A percentile compares a stretch with the other conserved stretches of the same genome.
phyloP scores from a whole-genome alignment of 1,140 invertebrate species.

The Nixonia krombeini region DNA sequence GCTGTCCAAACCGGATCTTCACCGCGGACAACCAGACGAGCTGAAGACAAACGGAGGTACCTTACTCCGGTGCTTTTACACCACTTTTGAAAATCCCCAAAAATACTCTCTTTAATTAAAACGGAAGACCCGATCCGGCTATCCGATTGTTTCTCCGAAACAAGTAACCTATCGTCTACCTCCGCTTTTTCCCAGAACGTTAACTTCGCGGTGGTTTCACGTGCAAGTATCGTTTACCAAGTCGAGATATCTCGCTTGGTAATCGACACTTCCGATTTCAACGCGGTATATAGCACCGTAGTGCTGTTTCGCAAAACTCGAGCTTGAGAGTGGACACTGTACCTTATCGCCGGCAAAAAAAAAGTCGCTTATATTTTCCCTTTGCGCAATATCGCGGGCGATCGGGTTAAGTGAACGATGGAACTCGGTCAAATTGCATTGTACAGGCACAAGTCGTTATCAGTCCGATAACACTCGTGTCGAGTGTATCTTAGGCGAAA shows the following conservation, averaged over 20 bases:
- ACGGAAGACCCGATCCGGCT: no score
- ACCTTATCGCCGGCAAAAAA: conserved; percentile 26
- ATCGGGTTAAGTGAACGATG: conserved; percentile 37
- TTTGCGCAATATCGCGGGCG: conserved; percentile 25
- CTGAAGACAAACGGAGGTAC: conserved; percentile 80
- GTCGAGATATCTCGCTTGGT: conserved; percentile 1
- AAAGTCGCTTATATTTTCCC: conserved; percentile 36
- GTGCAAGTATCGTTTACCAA: no score
- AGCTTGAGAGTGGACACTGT: no score
- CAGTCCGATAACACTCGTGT: conserved; percentile 42
- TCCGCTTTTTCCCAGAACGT: no score
- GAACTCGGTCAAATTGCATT: conserved; percentile 34
- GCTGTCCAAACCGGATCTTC: conserved; percentile 81
- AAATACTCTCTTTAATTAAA: no score
- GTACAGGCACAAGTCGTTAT: conserved; percentile 32
- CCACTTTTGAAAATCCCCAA: no score
- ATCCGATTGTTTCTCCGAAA: no score
- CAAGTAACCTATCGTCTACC: no score
- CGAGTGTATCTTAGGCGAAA: conserved; percentile 44
- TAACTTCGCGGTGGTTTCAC: no score
- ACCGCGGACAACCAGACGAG: conserved; percentile 75
- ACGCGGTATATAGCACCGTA: no score
- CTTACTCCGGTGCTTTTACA: no score
- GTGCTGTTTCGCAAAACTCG: no score
- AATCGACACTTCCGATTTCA: conserved; percentile 39